These are phyloP conservation scores for Molanna angustata DNA, from an alignment of 2,888 invertebrate species.

Conservation along the genomic window DNA sequence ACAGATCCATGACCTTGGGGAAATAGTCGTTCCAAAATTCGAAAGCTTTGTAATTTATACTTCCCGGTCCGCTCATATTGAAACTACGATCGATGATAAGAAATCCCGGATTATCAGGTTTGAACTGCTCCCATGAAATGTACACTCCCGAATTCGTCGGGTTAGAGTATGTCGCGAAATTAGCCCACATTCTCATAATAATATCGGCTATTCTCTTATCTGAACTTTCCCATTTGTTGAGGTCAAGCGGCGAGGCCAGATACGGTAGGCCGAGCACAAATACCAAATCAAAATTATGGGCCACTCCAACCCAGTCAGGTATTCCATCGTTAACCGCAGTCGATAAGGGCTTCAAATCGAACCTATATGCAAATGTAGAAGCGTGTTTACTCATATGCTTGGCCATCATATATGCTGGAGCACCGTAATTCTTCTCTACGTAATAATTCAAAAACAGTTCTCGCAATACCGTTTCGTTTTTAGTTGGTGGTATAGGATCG, in stretches of 20 bases:
- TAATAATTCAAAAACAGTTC: constrained; percentile 68
- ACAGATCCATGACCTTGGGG: constrained; percentile 70
- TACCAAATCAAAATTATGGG: constrained; percentile 78
- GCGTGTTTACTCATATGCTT: constrained; percentile 60
- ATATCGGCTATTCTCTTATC: constrained; percentile 78
- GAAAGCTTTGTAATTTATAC: constrained; percentile 72
- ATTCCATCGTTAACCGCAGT: constrained; percentile 61
- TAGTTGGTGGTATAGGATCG: constrained; percentile 62
- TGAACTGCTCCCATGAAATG: constrained; percentile 73
- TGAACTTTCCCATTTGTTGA: constrained; percentile 68
- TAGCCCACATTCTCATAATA: constrained; percentile 78
- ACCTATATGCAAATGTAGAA: constrained; percentile 69
- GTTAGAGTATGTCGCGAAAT: constrained; percentile 72
- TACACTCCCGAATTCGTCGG: constrained; percentile 69
- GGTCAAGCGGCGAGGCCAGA: constrained; percentile 58
- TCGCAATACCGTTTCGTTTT: constrained; percentile 59
- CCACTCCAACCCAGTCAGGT: constrained; percentile 76
- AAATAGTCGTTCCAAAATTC: constrained; percentile 85
- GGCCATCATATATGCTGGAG: constrained; percentile 68
- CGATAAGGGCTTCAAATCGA: constrained; percentile 71
- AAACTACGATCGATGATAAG: constrained; percentile 75
- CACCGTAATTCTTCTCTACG: constrained; percentile 72
- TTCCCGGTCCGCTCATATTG: constrained; percentile 67
- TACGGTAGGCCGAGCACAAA: constrained; percentile 81
- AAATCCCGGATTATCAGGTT: constrained; percentile 64